These are phyloP conservation scores for Loripinus fragilis DNA, from an alignment of 2,888 invertebrate species.

Conservation along the genomic window DNA sequence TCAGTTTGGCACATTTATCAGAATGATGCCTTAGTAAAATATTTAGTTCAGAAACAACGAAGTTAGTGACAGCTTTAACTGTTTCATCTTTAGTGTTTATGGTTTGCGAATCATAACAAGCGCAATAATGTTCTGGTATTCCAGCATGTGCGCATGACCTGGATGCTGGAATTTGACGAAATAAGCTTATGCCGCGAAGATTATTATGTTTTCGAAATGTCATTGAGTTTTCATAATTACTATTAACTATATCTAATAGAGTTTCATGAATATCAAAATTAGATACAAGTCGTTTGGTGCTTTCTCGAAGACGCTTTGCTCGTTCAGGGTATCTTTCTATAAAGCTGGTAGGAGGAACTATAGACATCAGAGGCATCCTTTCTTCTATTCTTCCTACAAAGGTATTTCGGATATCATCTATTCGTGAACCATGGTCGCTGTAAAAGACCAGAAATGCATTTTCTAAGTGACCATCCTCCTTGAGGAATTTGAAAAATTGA, in stretches of 20 bases:
- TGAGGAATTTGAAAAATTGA: constrained; percentile 85
- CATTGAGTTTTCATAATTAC: constrained; percentile 28
- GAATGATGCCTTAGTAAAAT: constrained; percentile 62
- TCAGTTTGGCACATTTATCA: constrained; percentile 87
- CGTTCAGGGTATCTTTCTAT: constrained; percentile 86
- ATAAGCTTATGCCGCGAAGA: constrained; percentile 80
- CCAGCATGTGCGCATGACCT: constrained; percentile 94
- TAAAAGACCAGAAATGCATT: constrained; percentile 93
- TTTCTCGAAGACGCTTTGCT: constrained; percentile 86
- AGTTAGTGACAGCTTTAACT: constrained; percentile 85
- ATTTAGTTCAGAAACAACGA: constrained; percentile 70
- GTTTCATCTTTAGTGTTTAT: constrained; percentile 85
- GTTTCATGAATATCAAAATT: constrained; percentile 96
- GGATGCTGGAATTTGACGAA: constrained; percentile 85
- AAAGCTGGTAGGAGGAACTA: constrained; percentile 90
- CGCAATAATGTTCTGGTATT: constrained; percentile 97
- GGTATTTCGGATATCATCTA: constrained; percentile 91
- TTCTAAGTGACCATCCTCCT: constrained; percentile 87
- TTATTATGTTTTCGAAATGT: no score
- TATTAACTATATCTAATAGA: constrained; percentile 87
- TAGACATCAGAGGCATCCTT: constrained; percentile 92
- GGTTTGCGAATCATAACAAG: constrained; percentile 92
- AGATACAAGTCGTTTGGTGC: constrained; percentile 89
- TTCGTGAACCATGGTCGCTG: constrained; percentile 95
- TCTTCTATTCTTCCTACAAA: constrained; percentile 97